A percentile compares a stretch with the other conserved stretches of the same genome.
phyloP scores from a whole-genome alignment of 2,888 invertebrate genomes.

The Tolmerus cingulatus region DNA sequence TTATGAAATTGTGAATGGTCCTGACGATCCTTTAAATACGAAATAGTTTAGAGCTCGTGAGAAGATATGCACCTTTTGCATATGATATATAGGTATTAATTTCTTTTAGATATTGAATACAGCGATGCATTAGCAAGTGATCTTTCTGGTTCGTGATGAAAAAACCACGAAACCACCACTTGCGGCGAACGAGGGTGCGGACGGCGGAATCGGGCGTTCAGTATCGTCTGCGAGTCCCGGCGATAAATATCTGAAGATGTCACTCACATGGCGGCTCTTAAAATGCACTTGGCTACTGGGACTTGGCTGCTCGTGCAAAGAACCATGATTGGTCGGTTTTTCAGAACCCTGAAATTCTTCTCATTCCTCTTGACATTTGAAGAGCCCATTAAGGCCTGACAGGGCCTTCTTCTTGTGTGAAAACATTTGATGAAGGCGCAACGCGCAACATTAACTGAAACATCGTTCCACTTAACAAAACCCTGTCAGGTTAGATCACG shows the following conservation, averaged over 20 bases:
- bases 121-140: not conserved
- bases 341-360: slow-evolving; percentile 14
- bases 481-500: not conserved
- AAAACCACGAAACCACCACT: not conserved
- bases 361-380: slow-evolving; percentile 41
- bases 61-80: not conserved
- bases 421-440: slow-evolving; percentile 39
- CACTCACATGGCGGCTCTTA: slow-evolving; percentile 18
- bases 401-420: slow-evolving; percentile 41
- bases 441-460: slow-evolving; percentile 12
- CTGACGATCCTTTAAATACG: not conserved
- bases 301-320: not conserved
- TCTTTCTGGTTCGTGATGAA: not conserved
- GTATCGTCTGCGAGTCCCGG: not conserved
- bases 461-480: not conserved
- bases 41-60: not conserved
- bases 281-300: slow-evolving; percentile 12
- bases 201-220: not conserved
- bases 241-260: slow-evolving; percentile 35
- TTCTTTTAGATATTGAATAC: not conserved
- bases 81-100: not conserved
- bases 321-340: slow-evolving; percentile 39
- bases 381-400: slow-evolving; percentile 44
- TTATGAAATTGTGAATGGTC: not conserved
- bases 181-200: not conserved